These are phyloP conservation scores for Aptenodytes patagonicus DNA, from an alignment of 2,113 vertebrate species.

Conservation along the genomic window DNA sequence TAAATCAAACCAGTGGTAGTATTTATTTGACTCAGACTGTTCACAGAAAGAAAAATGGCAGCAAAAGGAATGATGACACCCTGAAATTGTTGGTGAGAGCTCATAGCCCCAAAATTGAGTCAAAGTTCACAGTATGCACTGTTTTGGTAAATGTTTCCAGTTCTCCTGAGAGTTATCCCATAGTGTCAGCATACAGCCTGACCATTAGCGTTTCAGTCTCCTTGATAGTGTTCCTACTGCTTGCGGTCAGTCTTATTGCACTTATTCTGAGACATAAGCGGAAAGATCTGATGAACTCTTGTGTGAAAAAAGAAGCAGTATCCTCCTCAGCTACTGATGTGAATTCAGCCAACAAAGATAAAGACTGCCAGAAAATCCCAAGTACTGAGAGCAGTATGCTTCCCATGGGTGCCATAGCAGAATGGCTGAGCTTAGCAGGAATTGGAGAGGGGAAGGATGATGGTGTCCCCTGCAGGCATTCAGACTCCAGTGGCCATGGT, in stretches of 20 bases:
- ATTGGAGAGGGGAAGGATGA: constrained; percentile 63
- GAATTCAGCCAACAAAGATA: background rate
- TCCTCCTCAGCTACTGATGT: constrained; percentile 39
- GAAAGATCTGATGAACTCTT: constrained; percentile 60
- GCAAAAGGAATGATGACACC: constrained; percentile 39
- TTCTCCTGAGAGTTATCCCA: constrained; percentile 59
- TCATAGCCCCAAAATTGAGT: constrained; percentile 80
- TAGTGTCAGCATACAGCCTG: constrained; percentile 62
- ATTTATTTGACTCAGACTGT: constrained; percentile 79
- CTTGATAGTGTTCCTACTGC: constrained; percentile 76
- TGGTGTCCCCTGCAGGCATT: constrained; percentile 64
- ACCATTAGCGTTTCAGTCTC: constrained; percentile 74
- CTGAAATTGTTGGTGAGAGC: constrained; percentile 82
- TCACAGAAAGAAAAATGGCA: constrained; percentile 63
- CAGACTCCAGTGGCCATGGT: constrained; percentile 80
- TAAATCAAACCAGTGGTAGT: constrained; percentile 84
- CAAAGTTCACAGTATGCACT: constrained; percentile 78
- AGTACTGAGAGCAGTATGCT: background rate
- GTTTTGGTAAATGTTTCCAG: constrained; percentile 84
- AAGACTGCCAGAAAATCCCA: constrained; percentile 39
- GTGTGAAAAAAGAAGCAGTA: constrained; percentile 56
- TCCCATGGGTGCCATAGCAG: constrained; percentile 55
- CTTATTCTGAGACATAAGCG: constrained; percentile 78
- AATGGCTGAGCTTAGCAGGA: constrained; percentile 69
- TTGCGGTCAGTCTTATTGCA: constrained; percentile 69